Evolutionary conservation across 2,888 invertebrate genomes (phyloP).

Genomic region (Marasmarcha lunaedactyla): DNA sequence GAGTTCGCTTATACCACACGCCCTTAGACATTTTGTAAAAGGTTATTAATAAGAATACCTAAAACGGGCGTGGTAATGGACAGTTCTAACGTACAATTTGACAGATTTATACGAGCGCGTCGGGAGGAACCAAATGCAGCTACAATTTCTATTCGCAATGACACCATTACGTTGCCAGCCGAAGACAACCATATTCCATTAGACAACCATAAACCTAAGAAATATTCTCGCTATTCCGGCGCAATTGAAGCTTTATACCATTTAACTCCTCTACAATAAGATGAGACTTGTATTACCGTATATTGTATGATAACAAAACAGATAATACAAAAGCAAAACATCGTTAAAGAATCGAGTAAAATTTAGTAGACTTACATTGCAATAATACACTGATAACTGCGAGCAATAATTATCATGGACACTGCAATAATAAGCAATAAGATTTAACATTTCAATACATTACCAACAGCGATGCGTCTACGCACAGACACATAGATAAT

Average conservation of each 20-base stretch:
- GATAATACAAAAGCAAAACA: slow-evolving; percentile 59
- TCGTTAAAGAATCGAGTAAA: slow-evolving; percentile 40
- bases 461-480: slow-evolving; percentile 18
- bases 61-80: neutral
- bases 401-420: slow-evolving; percentile 10
- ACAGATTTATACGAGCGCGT: neutral
- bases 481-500: neutral
- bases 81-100: neutral
- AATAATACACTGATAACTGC: slow-evolving; percentile 21
- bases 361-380: slow-evolving; percentile 38
- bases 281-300: too few species aligned
- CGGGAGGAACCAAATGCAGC: too few species aligned
- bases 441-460: slow-evolving; percentile 43
- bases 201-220: too few species aligned
- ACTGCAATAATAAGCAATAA: neutral
- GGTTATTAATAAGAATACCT: neutral
- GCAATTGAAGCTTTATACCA: slow-evolving; percentile 5
- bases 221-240: too few species aligned
- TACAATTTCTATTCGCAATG: too few species aligned
- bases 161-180: too few species aligned
- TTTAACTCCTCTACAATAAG: slow-evolving; percentile 7
- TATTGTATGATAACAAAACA: slow-evolving; percentile 10
- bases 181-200: too few species aligned
- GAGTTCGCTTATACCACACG: too few species aligned
- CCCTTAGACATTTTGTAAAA: neutral